phyloP scores from a whole-genome alignment of 2,113 vertebrate genomes.

The Perca fluviatilis region DNA sequence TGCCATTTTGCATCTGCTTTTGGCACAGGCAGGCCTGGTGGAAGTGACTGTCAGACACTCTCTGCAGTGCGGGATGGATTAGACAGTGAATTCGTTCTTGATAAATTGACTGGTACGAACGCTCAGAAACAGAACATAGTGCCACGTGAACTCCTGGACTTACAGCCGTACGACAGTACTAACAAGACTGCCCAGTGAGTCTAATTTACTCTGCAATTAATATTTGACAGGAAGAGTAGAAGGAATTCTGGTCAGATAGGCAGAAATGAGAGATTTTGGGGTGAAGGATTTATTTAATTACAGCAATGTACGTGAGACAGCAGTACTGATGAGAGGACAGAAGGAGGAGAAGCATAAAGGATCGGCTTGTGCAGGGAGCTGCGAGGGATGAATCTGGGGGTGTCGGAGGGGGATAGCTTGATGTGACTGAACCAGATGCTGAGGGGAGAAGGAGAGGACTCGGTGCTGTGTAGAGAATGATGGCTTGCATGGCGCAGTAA shows the following conservation, averaged over 20 bases:
- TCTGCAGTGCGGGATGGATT: slow-evolving; percentile 49
- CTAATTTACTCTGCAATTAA: slow-evolving; percentile 80
- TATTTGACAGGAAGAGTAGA: slow-evolving; percentile 63
- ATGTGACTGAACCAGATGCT: slow-evolving; percentile 81
- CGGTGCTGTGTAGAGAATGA: slow-evolving; percentile 76
- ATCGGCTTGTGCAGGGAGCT: slow-evolving; percentile 52
- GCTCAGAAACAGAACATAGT: slow-evolving; percentile 67
- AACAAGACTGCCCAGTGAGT: slow-evolving; percentile 69
- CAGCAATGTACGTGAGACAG: slow-evolving; percentile 60
- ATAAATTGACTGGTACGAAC: slow-evolving; percentile 81
- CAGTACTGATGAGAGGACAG: slow-evolving; percentile 64
- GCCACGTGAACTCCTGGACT: slow-evolving; percentile 58
- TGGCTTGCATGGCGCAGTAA: slow-evolving; percentile 77
- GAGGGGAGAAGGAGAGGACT: slow-evolving; percentile 74
- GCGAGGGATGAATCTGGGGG: slow-evolving; percentile 60
- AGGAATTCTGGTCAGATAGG: slow-evolving; percentile 50
- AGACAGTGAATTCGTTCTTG: slow-evolving; percentile 68
- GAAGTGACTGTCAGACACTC: slow-evolving; percentile 71
- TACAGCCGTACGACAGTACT: slow-evolving; percentile 58
- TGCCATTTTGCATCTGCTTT: slow-evolving; percentile 62
- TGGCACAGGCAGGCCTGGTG: slow-evolving; percentile 25
- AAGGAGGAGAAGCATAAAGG: slow-evolving; percentile 66
- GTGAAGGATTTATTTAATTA: slow-evolving; percentile 74
- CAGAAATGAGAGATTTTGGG: slow-evolving; percentile 63
- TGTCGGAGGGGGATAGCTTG: slow-evolving; percentile 50